phyloP scores from a whole-genome alignment of 2,888 invertebrate species.

The Zaprionus lineosus region DNA sequence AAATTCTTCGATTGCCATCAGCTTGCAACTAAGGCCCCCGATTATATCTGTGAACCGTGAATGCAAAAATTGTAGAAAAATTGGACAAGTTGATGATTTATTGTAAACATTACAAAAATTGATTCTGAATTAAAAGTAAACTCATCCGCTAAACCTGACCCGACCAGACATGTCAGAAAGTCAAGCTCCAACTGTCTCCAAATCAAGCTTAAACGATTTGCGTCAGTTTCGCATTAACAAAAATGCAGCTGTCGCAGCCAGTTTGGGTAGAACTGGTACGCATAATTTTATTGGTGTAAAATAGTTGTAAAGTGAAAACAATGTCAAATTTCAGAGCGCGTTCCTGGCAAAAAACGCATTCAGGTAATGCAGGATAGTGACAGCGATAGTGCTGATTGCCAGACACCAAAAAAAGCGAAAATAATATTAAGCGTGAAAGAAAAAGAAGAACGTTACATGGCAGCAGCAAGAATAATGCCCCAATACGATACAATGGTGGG shows the following conservation, averaged over 20 bases:
- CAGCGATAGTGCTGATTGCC: conserved; percentile 77
- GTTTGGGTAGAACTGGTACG: conserved; percentile 63
- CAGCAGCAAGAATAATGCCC: conserved; percentile 80
- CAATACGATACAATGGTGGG: conserved; percentile 82
- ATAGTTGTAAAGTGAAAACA: neutral
- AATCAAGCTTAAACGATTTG: conserved; percentile 78
- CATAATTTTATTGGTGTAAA: conserved; percentile 26
- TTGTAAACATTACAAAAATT: conserved; percentile 28
- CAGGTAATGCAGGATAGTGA: conserved; percentile 81
- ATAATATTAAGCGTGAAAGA: conserved; percentile 77
- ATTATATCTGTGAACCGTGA: conserved; percentile 39
- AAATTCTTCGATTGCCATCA: neutral
- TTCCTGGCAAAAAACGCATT: conserved; percentile 82
- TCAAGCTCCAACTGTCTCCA: conserved; percentile 58
- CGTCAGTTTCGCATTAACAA: conserved; percentile 81
- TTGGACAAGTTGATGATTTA: conserved; percentile 29
- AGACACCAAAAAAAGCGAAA: conserved; percentile 76
- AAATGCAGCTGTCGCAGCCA: conserved; percentile 46
- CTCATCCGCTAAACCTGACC: conserved; percentile 17
- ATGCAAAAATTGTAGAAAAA: conserved; percentile 39
- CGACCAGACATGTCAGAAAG: conserved; percentile 71
- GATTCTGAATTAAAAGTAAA: conserved; percentile 44
- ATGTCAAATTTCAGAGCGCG: conserved; percentile 65
- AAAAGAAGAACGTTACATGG: conserved; percentile 81
- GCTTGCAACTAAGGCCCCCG: conserved; percentile 15